Evolutionary conservation across 2,797 vertebrate species (phyloP).

Genomic region (Neostethus bicornis): DNA sequence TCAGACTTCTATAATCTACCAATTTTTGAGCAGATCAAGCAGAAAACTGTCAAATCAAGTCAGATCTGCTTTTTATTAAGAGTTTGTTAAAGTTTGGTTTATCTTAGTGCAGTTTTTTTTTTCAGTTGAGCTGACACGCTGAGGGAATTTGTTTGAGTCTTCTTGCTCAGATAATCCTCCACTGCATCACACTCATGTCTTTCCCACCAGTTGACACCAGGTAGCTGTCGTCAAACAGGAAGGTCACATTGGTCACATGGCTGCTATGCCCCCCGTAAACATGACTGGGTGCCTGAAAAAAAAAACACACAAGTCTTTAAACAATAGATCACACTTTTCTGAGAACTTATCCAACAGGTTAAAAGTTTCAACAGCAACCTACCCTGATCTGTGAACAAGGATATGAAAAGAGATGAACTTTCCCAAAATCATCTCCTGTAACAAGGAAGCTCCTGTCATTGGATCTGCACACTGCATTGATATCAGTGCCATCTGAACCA

Average conservation of each 20-base stretch:
- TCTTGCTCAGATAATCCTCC: constrained; percentile 87
- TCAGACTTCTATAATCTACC: constrained; percentile 28
- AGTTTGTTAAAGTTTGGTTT: constrained; percentile 51
- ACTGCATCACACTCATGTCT: constrained; percentile 98
- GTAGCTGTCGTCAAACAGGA: constrained; percentile 91
- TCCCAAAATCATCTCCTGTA: constrained; percentile 98
- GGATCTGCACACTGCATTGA: constrained; percentile 92
- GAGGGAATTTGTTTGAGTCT: constrained; percentile 14
- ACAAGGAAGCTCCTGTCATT: constrained; percentile 87
- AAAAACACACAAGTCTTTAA: constrained; percentile 6
- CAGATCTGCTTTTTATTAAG: constrained; percentile 39
- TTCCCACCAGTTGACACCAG: constrained; percentile 97
- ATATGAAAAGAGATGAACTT: constrained; percentile 96
- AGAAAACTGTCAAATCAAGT: constrained; percentile 39
- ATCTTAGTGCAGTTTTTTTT: constrained; percentile 50
- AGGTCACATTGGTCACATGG: constrained; percentile 96
- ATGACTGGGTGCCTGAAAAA: constrained; percentile 90
- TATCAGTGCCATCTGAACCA: constrained; percentile 95
- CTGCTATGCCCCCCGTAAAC: constrained; percentile 94
- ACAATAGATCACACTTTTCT: neutral
- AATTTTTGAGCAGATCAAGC: constrained; percentile 40
- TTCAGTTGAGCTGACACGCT: constrained; percentile 14
- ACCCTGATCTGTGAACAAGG: constrained; percentile 96
- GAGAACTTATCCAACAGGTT: neutral
- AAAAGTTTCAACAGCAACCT: constrained; percentile 41